A percentile compares a stretch with the other conserved stretches of the same genome.
These are phyloP conservation scores for Strigops habroptila DNA, from an alignment of 2,113 vertebrate genomes.

Conservation along the genomic window DNA sequence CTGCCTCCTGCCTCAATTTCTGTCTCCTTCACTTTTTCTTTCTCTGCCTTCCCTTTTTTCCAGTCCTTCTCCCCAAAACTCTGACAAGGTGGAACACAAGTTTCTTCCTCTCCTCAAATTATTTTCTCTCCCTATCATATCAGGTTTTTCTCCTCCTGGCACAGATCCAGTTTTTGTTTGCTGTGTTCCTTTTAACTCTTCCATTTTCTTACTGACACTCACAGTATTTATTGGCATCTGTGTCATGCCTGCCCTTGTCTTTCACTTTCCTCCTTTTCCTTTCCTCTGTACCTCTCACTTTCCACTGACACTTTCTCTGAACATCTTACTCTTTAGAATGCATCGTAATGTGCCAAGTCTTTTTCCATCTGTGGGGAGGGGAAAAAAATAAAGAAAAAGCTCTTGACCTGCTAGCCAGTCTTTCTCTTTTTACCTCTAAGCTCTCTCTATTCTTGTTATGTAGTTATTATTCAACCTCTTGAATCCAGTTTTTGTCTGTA, in stretches of 20 bases:
- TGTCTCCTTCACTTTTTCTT: neutral
- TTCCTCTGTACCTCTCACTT: neutral
- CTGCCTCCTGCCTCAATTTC: neutral
- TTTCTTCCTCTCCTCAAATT: neutral
- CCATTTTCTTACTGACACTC: neutral
- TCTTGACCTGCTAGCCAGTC: neutral
- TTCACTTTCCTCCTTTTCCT: neutral
- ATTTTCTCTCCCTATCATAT: neutral
- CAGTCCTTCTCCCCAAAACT: neutral
- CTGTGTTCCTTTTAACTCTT: neutral
- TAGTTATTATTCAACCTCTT: neutral
- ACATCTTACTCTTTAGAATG: neutral
- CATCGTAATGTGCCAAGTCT: neutral
- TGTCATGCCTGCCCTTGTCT: neutral
- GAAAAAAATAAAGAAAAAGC: neutral
- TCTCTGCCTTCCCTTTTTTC: neutral
- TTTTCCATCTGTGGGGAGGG: neutral
- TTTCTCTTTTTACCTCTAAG: neutral
- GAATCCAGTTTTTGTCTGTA: neutral
- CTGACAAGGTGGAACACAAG: neutral
- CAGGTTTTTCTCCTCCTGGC: neutral
- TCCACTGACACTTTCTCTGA: neutral
- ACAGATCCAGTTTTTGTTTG: neutral
- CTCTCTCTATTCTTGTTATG: neutral
- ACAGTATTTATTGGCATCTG: neutral